Conservation (phyloP, 2,113 vertebrate genomes). For the Hyaena hyaena region DNA sequence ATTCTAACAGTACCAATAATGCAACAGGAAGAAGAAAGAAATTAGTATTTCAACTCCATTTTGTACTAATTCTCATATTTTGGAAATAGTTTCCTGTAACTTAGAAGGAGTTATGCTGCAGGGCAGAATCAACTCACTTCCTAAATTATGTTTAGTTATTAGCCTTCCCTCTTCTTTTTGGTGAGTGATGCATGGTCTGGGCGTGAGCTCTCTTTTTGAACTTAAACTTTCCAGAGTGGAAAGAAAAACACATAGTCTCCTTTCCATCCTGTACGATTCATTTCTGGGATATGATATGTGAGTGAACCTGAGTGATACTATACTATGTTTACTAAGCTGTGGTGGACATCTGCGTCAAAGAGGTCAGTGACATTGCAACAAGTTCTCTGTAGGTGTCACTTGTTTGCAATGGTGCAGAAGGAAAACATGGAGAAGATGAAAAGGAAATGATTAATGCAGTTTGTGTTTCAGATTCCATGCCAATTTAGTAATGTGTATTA, state of each 20-base stretch:
- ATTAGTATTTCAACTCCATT: slow-evolving; percentile 51
- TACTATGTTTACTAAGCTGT: background rate
- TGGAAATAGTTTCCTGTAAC: background rate
- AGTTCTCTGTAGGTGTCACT: background rate
- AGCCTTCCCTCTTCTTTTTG: background rate
- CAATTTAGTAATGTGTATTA: slow-evolving; percentile 63
- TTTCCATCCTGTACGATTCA: slow-evolving; percentile 41
- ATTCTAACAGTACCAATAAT: background rate
- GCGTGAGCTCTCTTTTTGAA: background rate
- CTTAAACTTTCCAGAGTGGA: background rate
- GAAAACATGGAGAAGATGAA: slow-evolving; percentile 31
- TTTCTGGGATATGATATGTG: background rate
- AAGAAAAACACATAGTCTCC: background rate
- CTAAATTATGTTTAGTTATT: background rate
- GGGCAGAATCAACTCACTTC: background rate
- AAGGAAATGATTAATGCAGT: slow-evolving; percentile 21
- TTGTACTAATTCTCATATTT: slow-evolving; percentile 45
- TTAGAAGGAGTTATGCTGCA: background rate
- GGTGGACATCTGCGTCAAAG: background rate
- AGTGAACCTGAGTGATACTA: background rate
- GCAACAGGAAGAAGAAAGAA: slow-evolving; percentile 21
- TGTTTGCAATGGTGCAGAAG: background rate
- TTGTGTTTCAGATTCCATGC: slow-evolving; percentile 49
- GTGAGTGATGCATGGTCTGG: background rate
- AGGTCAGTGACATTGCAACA: background rate